These are phyloP conservation scores for Lacerta viridis DNA, from an alignment of 2,797 vertebrate genomes.

Conservation along the genomic window DNA sequence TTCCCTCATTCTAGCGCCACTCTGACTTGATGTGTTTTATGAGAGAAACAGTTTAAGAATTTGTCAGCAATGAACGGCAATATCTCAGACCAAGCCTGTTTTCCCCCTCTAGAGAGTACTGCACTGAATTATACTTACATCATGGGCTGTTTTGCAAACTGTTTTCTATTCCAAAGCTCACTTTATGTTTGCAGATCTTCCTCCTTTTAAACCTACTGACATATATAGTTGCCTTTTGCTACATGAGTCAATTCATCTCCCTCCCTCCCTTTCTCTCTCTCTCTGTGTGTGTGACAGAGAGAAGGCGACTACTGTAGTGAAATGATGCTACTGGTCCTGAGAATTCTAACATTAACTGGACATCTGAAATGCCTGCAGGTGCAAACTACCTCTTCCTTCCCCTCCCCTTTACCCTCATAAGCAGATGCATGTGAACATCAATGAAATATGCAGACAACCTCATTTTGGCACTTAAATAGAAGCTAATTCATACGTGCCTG, in stretches of 20 bases:
- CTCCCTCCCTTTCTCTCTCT: background rate
- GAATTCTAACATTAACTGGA: background rate
- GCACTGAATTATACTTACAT: background rate
- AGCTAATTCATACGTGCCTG: background rate
- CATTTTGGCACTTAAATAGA: background rate
- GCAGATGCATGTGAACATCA: constrained; percentile 7
- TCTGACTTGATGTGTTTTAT: background rate
- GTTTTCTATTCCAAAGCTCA: background rate
- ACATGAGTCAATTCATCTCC: background rate
- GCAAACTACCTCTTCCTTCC: background rate
- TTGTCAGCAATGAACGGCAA: background rate
- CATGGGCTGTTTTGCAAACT: background rate
- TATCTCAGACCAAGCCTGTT: background rate
- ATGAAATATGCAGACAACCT: background rate
- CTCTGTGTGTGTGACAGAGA: background rate
- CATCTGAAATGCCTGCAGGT: background rate
- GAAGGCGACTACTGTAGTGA: background rate
- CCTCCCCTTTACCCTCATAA: background rate
- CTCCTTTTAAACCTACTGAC: background rate
- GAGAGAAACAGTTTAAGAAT: background rate
- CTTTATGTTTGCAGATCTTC: background rate
- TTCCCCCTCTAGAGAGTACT: background rate
- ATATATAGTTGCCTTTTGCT: background rate
- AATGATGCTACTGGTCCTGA: background rate
- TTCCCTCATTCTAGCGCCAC: background rate